Base-by-base conservation (phyloP, 2,113 vertebrate genomes). In the Boleophthalmus pectinirostris region DNA sequence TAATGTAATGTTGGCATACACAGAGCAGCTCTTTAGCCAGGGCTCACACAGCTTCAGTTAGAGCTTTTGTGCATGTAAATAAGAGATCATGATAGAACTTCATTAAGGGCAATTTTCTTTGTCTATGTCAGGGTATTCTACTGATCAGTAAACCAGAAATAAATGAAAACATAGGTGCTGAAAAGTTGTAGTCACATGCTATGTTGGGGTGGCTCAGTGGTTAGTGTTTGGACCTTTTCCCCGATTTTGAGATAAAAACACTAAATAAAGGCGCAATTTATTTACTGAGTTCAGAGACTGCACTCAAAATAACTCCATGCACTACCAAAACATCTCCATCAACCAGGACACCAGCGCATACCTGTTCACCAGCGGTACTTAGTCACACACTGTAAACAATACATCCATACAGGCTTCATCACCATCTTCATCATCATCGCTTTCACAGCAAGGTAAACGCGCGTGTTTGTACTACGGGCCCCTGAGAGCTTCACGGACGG, bases 291-390 rank as follows among this genome's bases (percentile, higher is more conserved):
- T 81, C 67, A 29, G 78, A 88, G 87, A 84, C 87, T 88, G 81
- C 88, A 87, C 64, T 68, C 90, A 91, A 90, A 87, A 86, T 87
- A 87, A 89, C 74, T 57, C 29, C 61, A 53, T 43, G 66, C 75
- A 72, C 64, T 3, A 25, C 82, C 73, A 71, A 87, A 89, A 85
- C 81, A 81, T 78, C 80, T 71, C 75, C 71, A 78, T 78, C 72
- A 85, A 64, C 69, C 78, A 75, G 78, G 65, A 79, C 72, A 82
- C 80, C 90, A 85, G 82, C 25, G 85, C 83, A 81, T 78, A 74
- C 70, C 70, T 15, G 51, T 81, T 78, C 74, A 85, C 77, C 73
- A 85, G 84, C 82, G 69, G 68, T 82, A 84, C 81, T 89, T 86
- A 85, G 85, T 89, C 85, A 88, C 83, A 82, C 24, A 16, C 49